Base-by-base conservation (phyloP, 2,797 vertebrate genomes). In the Mionectes olivaceus region DNA sequence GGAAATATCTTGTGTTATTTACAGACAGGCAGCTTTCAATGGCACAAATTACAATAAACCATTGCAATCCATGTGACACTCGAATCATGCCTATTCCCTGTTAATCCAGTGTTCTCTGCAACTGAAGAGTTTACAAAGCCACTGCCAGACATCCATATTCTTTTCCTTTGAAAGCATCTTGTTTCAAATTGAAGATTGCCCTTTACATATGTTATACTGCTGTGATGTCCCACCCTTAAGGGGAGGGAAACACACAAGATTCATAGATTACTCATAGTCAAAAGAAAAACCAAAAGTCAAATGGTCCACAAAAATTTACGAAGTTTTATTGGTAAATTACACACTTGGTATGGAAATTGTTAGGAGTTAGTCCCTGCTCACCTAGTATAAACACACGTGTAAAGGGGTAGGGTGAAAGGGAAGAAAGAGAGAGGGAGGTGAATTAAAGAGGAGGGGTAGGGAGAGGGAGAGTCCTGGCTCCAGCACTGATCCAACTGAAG, bases 131-230 rank as follows among this genome's bases (percentile, higher is more conserved):
- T 60, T n/a, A 50, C 8, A 37, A 70, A 57, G 19, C 12, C 16
- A 53, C 18, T 21, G 7, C 14, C 46, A 50, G 3, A 32, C 9
- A 19, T 76, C 33, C 7, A 7, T 63, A 90, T 69, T 35, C n/a
- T 75, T 67, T 70, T 37, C 27, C 19, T 63, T 69, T 23, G n/a
- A 22, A 79, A 77, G 9, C 22, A 39, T 64, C 24, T 79, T 18
- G 8, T 59, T 89, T 74, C 64, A 71, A 32, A 46, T 11, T 44
- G 61, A 69, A 49, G 8, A 12, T 67, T 88, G 10, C 11, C 27
- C 52, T 47, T 68, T 14, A 18, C 11, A 23, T 8, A 47, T 0
- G 0, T 15, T 32, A 19, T 4, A 8, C 12, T 35, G 10, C 30
- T 44, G 27, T 21, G 23, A 23, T 63, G 43, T 69, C 32, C 63